phyloP scores from a whole-genome alignment of 2,888 invertebrate genomes.

The Congeria kusceri region DNA sequence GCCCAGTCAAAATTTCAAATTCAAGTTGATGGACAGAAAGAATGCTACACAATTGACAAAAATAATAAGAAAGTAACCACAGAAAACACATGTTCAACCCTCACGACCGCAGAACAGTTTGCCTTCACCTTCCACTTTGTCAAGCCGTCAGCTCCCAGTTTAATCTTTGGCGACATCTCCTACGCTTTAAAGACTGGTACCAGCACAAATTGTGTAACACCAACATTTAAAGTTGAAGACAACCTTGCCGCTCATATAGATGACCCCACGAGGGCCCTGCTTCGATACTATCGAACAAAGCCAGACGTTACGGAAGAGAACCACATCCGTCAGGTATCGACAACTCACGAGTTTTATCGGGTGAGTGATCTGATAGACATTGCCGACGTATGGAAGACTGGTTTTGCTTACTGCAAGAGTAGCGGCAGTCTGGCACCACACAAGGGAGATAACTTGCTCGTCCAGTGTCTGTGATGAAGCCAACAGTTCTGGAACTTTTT shows the following conservation, averaged over 20 bases:
- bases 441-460: neutral
- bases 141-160: slow-evolving; percentile 39
- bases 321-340: neutral
- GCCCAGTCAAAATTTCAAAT: too few relatives aligned
- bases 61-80: too few relatives aligned
- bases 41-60: too few relatives aligned
- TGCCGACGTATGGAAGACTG: neutral
- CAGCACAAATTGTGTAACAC: neutral
- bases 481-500: too few relatives aligned
- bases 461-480: neutral
- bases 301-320: neutral
- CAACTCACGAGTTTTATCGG: neutral
- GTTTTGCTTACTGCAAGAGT: slow-evolving; percentile 41
- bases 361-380: too few relatives aligned
- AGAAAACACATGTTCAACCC: slow-evolving; percentile 1
- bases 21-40: too few relatives aligned
- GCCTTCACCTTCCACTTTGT: slow-evolving; percentile 71
- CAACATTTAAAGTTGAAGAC: neutral
- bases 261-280: neutral
- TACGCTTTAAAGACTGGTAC: neutral
- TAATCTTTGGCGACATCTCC: slow-evolving; percentile 74
- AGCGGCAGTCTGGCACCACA: slow-evolving; percentile 6
- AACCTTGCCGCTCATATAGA: neutral
- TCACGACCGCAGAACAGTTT: slow-evolving; percentile 27
- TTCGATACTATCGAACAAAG: neutral